Conservation (phyloP, 2,888 invertebrate species). For the Synergus umbraculus region DNA sequence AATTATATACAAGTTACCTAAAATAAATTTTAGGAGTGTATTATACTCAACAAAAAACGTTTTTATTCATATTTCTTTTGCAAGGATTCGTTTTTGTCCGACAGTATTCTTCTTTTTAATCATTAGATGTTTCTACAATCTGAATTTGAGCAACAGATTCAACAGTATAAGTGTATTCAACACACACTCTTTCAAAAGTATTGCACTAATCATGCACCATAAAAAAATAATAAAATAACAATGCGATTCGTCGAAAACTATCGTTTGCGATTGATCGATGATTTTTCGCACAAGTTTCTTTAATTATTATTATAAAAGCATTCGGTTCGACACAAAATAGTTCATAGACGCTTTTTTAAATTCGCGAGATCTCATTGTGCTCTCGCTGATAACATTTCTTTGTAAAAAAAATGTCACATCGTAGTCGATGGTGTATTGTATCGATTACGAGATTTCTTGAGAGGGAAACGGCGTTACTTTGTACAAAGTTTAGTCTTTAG, state of each 20-base stretch:
- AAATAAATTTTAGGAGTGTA: background rate
- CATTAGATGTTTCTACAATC: slow-evolving; percentile 16
- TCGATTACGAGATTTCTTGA: slow-evolving; percentile 24
- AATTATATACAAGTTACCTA: background rate
- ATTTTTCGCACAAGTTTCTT: slow-evolving; percentile 3
- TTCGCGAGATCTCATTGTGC: background rate
- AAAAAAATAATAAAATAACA: slow-evolving; percentile 39
- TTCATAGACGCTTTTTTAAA: background rate
- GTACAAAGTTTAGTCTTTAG: slow-evolving; percentile 26
- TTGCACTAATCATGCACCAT: slow-evolving; percentile 49
- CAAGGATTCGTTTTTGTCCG: slow-evolving; percentile 39
- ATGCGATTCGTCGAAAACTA: slow-evolving; percentile 17
- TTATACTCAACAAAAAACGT: slow-evolving; percentile 9
- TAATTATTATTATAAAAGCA: slow-evolving; percentile 10
- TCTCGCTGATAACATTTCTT: background rate
- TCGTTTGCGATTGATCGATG: background rate
- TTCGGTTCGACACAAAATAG: slow-evolving; percentile 27
- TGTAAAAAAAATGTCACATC: background rate
- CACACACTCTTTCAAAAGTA: slow-evolving; percentile 49
- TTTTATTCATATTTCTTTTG: background rate
- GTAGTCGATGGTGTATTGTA: slow-evolving; percentile 11
- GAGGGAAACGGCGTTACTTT: slow-evolving; percentile 32
- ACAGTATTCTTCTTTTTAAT: slow-evolving; percentile 43
- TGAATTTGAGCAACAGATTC: slow-evolving; percentile 47
- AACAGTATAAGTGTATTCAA: slow-evolving; percentile 49